Evolutionary conservation across 2,888 invertebrate species (phyloP).

Genomic region (Cryptocheilus praepositus): DNA sequence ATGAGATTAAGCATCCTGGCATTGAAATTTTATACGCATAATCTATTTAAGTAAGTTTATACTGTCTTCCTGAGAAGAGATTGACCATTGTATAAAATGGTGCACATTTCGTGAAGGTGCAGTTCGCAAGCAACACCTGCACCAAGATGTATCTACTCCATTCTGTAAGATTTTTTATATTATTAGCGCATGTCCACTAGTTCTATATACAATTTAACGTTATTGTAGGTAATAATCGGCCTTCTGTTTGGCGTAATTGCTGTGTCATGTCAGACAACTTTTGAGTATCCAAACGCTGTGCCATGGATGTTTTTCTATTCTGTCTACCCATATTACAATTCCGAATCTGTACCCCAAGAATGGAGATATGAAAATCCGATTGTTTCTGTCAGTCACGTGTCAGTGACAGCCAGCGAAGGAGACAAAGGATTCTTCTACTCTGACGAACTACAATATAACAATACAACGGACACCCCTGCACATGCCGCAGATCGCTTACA

Average conservation of each 20-base stretch:
- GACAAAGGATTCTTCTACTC: slow-evolving; percentile 17
- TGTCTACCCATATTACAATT: slow-evolving; percentile 50
- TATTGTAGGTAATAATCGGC: slow-evolving; percentile 35
- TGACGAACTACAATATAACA: slow-evolving; percentile 26
- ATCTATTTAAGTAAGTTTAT: slow-evolving; percentile 30
- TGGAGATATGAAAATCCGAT: slow-evolving; percentile 38
- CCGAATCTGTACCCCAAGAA: slow-evolving; percentile 44
- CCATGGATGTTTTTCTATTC: slow-evolving; percentile 51
- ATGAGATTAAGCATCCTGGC: slow-evolving; percentile 10
- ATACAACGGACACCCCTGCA: slow-evolving; percentile 18
- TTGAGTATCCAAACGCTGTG: slow-evolving; percentile 38
- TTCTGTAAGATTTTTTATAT: slow-evolving; percentile 32
- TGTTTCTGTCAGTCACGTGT: slow-evolving; percentile 28
- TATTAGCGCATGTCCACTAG: neutral
- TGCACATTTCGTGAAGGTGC: slow-evolving; percentile 8
- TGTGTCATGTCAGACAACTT: slow-evolving; percentile 31
- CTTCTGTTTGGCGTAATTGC: slow-evolving; percentile 27
- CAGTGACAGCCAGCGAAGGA: slow-evolving; percentile 13
- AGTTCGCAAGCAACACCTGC: slow-evolving; percentile 2
- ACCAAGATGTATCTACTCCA: slow-evolving; percentile 35
- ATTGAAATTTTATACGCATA: slow-evolving; percentile 45
- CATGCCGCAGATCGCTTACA: slow-evolving; percentile 26
- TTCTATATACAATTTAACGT: neutral
- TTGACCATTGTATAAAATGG: slow-evolving; percentile 24
- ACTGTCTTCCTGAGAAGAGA: slow-evolving; percentile 18